A percentile compares a stretch with the other conserved stretches of the same genome.
These are phyloP conservation scores for Aspidiotus rigidus DNA, from an alignment of 2,888 invertebrate genomes.

Conservation along the genomic window DNA sequence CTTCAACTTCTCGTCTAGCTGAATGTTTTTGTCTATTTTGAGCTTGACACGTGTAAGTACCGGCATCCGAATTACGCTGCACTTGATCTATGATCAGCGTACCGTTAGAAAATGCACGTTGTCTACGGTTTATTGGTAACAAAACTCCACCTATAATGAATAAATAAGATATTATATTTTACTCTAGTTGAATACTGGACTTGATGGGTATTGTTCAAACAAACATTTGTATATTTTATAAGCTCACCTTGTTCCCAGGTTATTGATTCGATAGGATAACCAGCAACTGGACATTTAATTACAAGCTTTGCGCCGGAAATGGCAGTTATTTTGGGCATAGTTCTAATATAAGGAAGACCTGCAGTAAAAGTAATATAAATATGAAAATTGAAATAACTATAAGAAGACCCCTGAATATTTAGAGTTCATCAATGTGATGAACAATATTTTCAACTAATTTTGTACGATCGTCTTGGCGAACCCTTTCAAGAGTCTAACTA, in stretches of 20 bases:
- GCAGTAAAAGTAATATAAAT: conserved; percentile 24
- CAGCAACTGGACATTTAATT: conserved; percentile 82
- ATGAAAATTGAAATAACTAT: not conserved
- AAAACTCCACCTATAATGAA: conserved; percentile 43
- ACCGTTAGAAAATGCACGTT: conserved; percentile 46
- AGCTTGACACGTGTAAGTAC: conserved; percentile 47
- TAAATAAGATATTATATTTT: conserved; percentile 16
- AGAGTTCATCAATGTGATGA: not conserved
- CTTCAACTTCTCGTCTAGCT: conserved; percentile 42
- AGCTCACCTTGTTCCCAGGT: conserved; percentile 76
- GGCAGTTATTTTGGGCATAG: conserved; percentile 80
- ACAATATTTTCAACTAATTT: no score
- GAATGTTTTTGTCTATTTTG: conserved; percentile 44
- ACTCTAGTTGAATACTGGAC: not conserved
- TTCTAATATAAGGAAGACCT: conserved; percentile 69
- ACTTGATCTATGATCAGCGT: conserved; percentile 46
- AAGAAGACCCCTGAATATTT: not conserved
- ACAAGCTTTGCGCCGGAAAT: conserved; percentile 73
- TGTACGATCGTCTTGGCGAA: no score
- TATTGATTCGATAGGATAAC: conserved; percentile 76
- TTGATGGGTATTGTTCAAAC: not conserved
- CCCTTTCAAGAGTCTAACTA: no score
- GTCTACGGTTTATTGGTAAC: conserved; percentile 47
- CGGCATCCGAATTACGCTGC: conserved; percentile 45
- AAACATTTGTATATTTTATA: not conserved